Conservation (phyloP, 2,113 vertebrate genomes). For the Pomatostomus ruficeps region DNA sequence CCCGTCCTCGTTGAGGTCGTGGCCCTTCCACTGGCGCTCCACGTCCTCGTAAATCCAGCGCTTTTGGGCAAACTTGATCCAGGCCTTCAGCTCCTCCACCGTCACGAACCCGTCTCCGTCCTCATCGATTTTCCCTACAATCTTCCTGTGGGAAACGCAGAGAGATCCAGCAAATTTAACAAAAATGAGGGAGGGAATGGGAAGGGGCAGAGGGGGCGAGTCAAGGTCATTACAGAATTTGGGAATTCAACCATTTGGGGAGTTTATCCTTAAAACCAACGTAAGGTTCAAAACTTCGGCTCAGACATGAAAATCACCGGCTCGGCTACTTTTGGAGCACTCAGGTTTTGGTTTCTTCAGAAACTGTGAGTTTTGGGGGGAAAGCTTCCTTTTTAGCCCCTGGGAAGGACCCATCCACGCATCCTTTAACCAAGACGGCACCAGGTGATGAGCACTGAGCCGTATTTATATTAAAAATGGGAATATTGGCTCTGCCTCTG, state of each 20-base stretch:
- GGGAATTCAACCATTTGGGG: neutral
- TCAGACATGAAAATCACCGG: neutral
- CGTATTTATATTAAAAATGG: neutral
- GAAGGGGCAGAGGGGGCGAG: neutral
- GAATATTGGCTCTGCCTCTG: neutral
- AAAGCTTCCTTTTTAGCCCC: neutral
- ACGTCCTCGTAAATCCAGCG: slow-evolving; percentile 97
- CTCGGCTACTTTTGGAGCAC: neutral
- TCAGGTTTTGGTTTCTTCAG: neutral
- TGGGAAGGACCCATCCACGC: accelerated
- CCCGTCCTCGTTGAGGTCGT: slow-evolving; percentile 91
- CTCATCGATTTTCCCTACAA: slow-evolving; percentile 92
- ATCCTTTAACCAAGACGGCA: accelerated
- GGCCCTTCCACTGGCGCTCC: slow-evolving; percentile 94
- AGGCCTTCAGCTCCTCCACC: slow-evolving; percentile 89
- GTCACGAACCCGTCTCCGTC: slow-evolving; percentile 93
- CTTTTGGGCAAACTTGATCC: slow-evolving; percentile 96
- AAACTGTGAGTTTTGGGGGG: neutral
- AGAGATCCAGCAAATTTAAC: slow-evolving; percentile 62
- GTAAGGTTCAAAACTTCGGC: accelerated
- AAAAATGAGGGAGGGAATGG: neutral
- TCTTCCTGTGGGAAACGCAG: slow-evolving; percentile 79
- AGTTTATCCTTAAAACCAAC: neutral
- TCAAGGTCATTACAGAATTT: accelerated
- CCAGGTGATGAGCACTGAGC: accelerated